Evolutionary conservation across 2,113 vertebrate species (phyloP).

Genomic region (Marmota flaviventris): DNA sequence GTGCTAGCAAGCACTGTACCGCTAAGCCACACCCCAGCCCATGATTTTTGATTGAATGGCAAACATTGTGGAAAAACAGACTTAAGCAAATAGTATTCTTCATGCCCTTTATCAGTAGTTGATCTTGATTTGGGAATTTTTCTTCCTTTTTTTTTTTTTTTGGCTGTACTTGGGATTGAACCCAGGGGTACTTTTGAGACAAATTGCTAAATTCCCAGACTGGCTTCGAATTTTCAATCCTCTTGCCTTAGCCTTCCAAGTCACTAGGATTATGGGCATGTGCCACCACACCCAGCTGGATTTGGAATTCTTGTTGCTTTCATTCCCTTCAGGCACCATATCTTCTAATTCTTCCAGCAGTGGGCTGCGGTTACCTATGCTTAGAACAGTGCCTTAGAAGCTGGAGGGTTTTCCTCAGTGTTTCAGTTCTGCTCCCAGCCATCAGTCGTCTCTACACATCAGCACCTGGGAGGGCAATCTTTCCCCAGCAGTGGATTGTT

Average conservation of each 20-base stretch:
- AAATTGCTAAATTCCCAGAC: too few species aligned
- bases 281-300: too few species aligned
- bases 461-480: background rate
- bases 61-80: background rate
- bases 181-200: too few species aligned
- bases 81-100: background rate
- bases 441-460: background rate
- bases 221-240: too few species aligned
- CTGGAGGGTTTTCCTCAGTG: background rate
- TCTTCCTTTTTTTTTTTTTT: too few species aligned
- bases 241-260: too few species aligned
- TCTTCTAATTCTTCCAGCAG: background rate
- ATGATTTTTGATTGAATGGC: background rate
- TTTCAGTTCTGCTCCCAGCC: background rate
- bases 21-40: too few species aligned
- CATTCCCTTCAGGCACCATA: background rate
- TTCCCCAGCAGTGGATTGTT: background rate
- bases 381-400: background rate
- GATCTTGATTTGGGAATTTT: background rate
- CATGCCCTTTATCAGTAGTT: background rate
- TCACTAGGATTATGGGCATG: too few species aligned
- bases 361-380: background rate
- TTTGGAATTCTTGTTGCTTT: constrained; percentile 1
- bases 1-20: too few species aligned
- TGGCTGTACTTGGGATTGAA: too few species aligned